phyloP scores from a whole-genome alignment of 2,888 invertebrate genomes.

The Tortricodes alternella region DNA sequence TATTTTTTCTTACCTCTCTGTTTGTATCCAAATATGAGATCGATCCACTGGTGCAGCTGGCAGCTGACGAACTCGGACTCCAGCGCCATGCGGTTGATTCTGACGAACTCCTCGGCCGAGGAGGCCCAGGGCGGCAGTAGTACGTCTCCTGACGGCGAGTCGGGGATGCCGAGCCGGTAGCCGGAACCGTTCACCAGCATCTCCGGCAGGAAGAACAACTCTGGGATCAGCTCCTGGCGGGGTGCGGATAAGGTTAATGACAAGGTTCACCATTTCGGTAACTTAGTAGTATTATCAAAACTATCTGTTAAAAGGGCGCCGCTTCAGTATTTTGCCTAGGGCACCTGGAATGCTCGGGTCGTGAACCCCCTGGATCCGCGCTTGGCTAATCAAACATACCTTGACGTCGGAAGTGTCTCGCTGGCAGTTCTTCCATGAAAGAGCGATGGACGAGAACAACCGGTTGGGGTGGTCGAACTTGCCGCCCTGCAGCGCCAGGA shows the following conservation, averaged over 20 bases:
- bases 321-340: no score
- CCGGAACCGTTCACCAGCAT: conserved; percentile 95
- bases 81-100: conserved; percentile 98
- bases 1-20: conserved; percentile 98
- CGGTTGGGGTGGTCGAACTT: conserved; percentile 99
- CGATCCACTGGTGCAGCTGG: conserved; percentile 99
- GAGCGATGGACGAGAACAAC: conserved; percentile 95
- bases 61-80: conserved; percentile 99
- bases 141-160: conserved; percentile 93
- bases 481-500: conserved; percentile 98
- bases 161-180: conserved; percentile 94
- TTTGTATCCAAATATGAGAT: conserved; percentile 99
- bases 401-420: conserved; percentile 99
- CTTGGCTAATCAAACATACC: no score
- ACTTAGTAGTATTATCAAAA: no score
- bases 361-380: no score
- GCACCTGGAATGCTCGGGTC: no score
- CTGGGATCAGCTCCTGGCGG: conserved; percentile 95
- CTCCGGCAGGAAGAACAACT: conserved; percentile 99
- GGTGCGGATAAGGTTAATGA: neutral
- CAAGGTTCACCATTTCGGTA: no score
- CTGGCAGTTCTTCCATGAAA: conserved; percentile 99
- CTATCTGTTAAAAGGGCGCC: no score
- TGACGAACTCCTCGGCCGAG: conserved; percentile 98
- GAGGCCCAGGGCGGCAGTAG: conserved; percentile 98